Conservation (phyloP, 1,140 invertebrate species). For the Hyles euphorbiae region DNA sequence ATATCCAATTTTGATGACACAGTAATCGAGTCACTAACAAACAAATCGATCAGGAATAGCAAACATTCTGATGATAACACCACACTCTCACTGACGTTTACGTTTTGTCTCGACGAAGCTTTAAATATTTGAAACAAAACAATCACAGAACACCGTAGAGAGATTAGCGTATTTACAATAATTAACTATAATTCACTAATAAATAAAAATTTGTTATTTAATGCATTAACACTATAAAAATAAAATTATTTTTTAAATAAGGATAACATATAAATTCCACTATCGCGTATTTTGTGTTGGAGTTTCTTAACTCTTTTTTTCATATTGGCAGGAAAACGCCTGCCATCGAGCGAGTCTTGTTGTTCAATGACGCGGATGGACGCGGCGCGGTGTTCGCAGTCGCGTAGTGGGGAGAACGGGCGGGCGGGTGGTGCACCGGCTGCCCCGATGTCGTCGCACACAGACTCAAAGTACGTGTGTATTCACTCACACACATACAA, state of each 20-base stretch:
- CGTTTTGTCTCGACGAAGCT: slow-evolving; percentile 47
- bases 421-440: slow-evolving; percentile 66
- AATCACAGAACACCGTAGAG: slow-evolving; percentile 68
- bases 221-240: slow-evolving; percentile 73
- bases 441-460: slow-evolving; percentile 69
- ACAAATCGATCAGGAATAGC: slow-evolving; percentile 55
- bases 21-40: slow-evolving; percentile 46
- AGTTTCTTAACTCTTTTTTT: slow-evolving; percentile 68
- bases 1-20: slow-evolving; percentile 54
- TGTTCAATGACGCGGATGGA: slow-evolving; percentile 72
- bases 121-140: slow-evolving; percentile 69
- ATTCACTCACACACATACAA: slow-evolving; percentile 43
- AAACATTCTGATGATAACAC: slow-evolving; percentile 37
- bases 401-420: slow-evolving; percentile 65
- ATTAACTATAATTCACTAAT: slow-evolving; percentile 74
- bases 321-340: slow-evolving; percentile 72
- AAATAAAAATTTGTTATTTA: slow-evolving; percentile 70
- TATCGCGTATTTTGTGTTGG: slow-evolving; percentile 69
- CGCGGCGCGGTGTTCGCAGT: slow-evolving; percentile 66
- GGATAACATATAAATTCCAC: slow-evolving; percentile 72
- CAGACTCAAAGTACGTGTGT: slow-evolving; percentile 30
- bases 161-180: slow-evolving; percentile 69
- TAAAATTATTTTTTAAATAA: slow-evolving; percentile 71
- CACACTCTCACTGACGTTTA: slow-evolving; percentile 61
- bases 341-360: slow-evolving; percentile 73